Evolutionary conservation across 2,113 vertebrate species (phyloP), one percentile per base, ranked within the genome.

Genomic region (Prolemur simus): DNA sequence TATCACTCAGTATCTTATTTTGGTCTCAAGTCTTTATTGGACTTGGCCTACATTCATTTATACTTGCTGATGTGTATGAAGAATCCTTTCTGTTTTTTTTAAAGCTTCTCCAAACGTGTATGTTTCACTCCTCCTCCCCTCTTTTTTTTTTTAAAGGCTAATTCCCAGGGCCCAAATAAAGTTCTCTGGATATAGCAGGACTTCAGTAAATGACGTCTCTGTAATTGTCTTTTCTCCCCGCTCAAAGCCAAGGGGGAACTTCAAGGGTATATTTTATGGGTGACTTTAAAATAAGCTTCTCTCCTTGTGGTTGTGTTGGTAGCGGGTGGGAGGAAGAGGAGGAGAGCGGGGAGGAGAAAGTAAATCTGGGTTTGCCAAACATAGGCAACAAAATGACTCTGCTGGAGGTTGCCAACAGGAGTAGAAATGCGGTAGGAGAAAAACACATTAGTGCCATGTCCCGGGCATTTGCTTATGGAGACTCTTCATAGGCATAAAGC

Each of bases 141-240:
- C 32, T 45, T n/a, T 29, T 37, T 74, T 91, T n/a, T 37, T n/a
- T 39, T 56, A 12, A 6, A 87, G 87, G 17, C 9, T n/a, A 47
- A 96, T 95, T 82, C 42, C 49, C 85, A 56, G 4, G 56, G 52
- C 34, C 60, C 69, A 87, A 81, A 54, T 87, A 39, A 86, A 85
- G 27, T 87, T 3, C 17, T 63, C 15, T 47, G 42, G 45, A 10
- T 64, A 78, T 34, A 86, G 37, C 4, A 83, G n/a, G 25, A n/a
- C 74, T 87, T 47, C 63, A n/a, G 9, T 37, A 80, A 83, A 93
- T 91, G 82, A 73, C 10, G 17, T 68, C 64, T 89, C 25, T 96
- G 27, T 89, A 34, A 54, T 45, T 78, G 20, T n/a, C 32, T 64
- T 39, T 6, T 6, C 3, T 1, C 7, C 18, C 21, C 14, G 56